Conservation (phyloP, 2,888 invertebrate genomes). For the Acrobasis repandana region DNA sequence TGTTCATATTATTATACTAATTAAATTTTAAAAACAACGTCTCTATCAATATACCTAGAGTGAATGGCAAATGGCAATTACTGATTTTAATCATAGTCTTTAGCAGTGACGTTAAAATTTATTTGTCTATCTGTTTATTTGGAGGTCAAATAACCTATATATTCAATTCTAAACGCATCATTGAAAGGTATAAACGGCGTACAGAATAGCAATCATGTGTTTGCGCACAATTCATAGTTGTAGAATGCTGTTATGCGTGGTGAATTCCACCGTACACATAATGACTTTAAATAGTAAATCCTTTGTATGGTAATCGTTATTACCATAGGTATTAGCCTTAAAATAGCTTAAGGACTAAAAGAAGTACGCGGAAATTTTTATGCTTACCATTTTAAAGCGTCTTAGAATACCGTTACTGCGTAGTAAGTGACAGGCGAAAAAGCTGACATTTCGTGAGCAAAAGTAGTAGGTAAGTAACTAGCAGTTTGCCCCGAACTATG, state of each 20-base stretch:
- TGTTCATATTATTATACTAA: background rate
- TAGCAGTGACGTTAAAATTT: background rate
- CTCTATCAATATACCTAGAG: too few species aligned
- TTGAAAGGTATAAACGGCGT: background rate
- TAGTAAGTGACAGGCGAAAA: background rate
- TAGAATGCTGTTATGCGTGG: slow-evolving; percentile 17
- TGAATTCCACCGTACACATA: slow-evolving; percentile 18
- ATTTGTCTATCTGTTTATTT: background rate
- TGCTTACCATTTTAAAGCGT: background rate
- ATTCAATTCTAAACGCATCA: slow-evolving; percentile 5
- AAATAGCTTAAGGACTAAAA: slow-evolving; percentile 7
- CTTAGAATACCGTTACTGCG: background rate
- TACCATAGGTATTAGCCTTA: slow-evolving; percentile 8
- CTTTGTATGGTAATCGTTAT: slow-evolving; percentile 21
- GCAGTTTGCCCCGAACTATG: too few species aligned
- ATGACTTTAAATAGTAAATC: slow-evolving; percentile 16
- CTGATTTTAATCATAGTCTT: background rate
- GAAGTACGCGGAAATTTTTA: slow-evolving; percentile 2
- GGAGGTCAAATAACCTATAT: background rate
- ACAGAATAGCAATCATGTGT: slow-evolving; percentile 8
- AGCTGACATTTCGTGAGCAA: background rate
- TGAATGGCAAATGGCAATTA: background rate
- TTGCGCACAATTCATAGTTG: slow-evolving; percentile 11
- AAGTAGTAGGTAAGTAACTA: too few species aligned
- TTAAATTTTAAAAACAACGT: background rate